These are phyloP conservation scores for Pseudanteris insignis DNA, from an alignment of 2,888 invertebrate genomes.

Conservation along the genomic window DNA sequence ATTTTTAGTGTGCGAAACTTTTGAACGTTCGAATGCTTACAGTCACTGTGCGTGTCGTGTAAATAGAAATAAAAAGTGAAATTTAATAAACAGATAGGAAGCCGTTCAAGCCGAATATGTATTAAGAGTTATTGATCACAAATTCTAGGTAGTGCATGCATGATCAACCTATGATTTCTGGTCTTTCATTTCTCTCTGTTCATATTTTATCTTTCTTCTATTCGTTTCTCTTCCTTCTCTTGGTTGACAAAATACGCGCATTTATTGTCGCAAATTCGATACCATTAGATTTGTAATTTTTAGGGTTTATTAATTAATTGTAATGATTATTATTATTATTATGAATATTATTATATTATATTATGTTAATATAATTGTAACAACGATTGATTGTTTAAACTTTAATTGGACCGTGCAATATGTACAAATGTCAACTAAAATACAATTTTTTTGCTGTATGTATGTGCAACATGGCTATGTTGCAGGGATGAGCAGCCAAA, in stretches of 20 bases:
- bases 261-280: constrained; percentile 46
- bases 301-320: constrained; percentile 50
- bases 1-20: constrained; percentile 5
- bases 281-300: constrained; percentile 49
- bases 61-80: constrained; percentile 20
- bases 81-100: constrained; percentile 30
- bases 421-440: constrained; percentile 60
- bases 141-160: constrained; percentile 27
- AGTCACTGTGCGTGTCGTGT: constrained; percentile 24
- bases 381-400: constrained; percentile 56
- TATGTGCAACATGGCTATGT: constrained; percentile 50
- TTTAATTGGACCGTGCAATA: constrained; percentile 61
- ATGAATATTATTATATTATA: constrained; percentile 39
- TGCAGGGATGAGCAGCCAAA: constrained; percentile 19
- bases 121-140: constrained; percentile 30
- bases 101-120: constrained; percentile 34
- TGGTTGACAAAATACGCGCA: constrained; percentile 42
- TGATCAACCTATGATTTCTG: constrained; percentile 32
- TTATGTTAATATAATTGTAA: constrained; percentile 50
- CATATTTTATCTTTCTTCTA: constrained; percentile 6
- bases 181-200: constrained; percentile 39
- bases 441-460: constrained; percentile 53
- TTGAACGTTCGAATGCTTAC: constrained; percentile 21
- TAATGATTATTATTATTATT: constrained; percentile 43
- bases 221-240: constrained; percentile 49